Evolutionary conservation across 2,888 invertebrate species (phyloP).

Genomic region (Sthenelais limicola): DNA sequence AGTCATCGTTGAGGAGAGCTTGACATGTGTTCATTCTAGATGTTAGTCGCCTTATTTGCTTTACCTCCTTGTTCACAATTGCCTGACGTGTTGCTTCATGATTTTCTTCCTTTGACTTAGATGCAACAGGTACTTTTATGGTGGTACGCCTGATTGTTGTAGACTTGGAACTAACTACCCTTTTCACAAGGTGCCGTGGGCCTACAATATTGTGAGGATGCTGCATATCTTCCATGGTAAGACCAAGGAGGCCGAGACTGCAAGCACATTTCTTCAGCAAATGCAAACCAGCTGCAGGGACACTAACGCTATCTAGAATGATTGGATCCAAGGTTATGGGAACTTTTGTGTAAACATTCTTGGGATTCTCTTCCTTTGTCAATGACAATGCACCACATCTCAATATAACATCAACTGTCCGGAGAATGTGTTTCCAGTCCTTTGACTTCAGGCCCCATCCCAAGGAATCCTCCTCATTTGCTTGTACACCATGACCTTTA

Average conservation of each 20-base stretch:
- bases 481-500: not conserved
- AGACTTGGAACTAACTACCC: not conserved
- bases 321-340: not conserved
- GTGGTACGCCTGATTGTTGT: not conserved
- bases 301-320: not conserved
- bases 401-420: slow-evolving; percentile 37
- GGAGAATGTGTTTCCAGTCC: slow-evolving; percentile 42
- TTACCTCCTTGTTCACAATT: not conserved
- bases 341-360: not conserved
- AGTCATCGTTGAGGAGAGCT: slow-evolving; percentile 46
- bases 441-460: slow-evolving; percentile 33
- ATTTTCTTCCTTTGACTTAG: not conserved
- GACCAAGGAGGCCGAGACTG: not conserved
- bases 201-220: not conserved
- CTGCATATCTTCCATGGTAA: not conserved
- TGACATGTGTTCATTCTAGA: slow-evolving; percentile 49
- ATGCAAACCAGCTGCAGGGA: not conserved
- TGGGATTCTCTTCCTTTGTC: not conserved
- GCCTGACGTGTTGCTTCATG: not conserved
- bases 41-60: slow-evolving; percentile 32
- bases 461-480: too few relatives aligned
- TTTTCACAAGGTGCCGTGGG: not conserved
- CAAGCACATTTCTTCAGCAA: not conserved
- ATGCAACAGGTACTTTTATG: too few relatives aligned
- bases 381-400: slow-evolving; percentile 38